Evolutionary conservation across 2,797 vertebrate genomes (phyloP), one percentile per base, ranked within the genome.

Genomic region (Phrynocephalus vlangalii): DNA sequence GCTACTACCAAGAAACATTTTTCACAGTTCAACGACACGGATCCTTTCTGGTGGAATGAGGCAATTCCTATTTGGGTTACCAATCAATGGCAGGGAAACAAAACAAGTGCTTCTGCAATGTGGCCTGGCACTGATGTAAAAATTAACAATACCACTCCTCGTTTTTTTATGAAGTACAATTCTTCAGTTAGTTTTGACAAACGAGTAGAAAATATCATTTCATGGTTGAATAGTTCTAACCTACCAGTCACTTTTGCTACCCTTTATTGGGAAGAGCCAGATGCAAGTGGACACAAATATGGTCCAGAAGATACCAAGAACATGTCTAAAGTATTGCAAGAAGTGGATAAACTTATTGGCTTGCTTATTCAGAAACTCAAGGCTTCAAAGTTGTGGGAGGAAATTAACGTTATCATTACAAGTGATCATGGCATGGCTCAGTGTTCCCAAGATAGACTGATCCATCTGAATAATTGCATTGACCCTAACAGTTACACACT

Each of bases 361-460:
- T 95, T 97, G 78, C 95, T 99, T 67, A 91, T 97, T 22, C 90
- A 94, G 0, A 97, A 97, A 93, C 94, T 99, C 87, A 98, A 98
- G 80, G 79, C 84, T 1, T 90, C 86, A 0, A 97, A 96, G 9
- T 92, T 99, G 68, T 99, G 98, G 99, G 98, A 98, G n/a, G 95
- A 79, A 44, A 70, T 99, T 66, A 99, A 99, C 85, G 72, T 99
- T 38, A 94, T 99, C 3, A 95, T 99, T 86, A 99, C 98, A 68
- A 99, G 99, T 18, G 99, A 99, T 94, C 99, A 99, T 44, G 99
- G 99, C 44, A 99, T 99, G 99, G 90, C 97, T 28, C 97, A 99
- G 93, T 99, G 98, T 82, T 98, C 98, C 2, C 4, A 94, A 5
- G 79, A 98, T 0, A 97, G 96, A 88, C 85, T 98, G 90, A 99